These are phyloP conservation scores for Caenorhabditis elegans DNA, from an alignment of 1,140 invertebrate species.

Conservation along the genomic window WBcel235 BX284606.5:6986501-6987000, in stretches of 20 bases:
- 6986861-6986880: not conserved
- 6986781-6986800: not conserved
- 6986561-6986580: not conserved
- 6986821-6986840: not conserved
- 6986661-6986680: not conserved
- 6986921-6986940: no score
- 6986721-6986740: not conserved
- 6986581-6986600: constrained; percentile 9
- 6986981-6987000: no score
- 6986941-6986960: no score
- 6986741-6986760: not conserved
- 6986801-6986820: constrained; percentile 14
- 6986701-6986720: not conserved
- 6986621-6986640: not conserved
- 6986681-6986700: not conserved
- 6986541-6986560: no score
- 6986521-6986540: no score
- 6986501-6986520: no score
- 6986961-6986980: no score
- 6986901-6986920: no score
- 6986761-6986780: not conserved
- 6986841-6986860: no score
- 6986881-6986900: not conserved
- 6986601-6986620: no score
- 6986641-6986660: not conserved